Base-by-base conservation (phyloP, 2,797 vertebrate genomes). In the Neopelma chrysocephalum region DNA sequence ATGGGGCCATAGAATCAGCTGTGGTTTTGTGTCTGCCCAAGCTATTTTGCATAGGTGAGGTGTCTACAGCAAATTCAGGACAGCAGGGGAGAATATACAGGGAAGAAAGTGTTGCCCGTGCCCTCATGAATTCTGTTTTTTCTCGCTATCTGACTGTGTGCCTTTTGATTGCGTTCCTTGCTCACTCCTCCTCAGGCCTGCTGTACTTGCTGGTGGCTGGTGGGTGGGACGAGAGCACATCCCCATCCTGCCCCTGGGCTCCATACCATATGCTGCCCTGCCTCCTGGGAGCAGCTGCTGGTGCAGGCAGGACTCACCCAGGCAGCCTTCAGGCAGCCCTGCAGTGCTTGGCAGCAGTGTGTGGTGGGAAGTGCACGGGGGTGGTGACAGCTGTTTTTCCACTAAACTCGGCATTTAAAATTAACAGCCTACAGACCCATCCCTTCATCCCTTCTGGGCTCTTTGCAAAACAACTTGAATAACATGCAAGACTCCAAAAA, bases 221-320 rank as follows among this genome's bases (percentile, higher is more conserved):
- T 47, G 51, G 18, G 9, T 65, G 26, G 29, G 22, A 38, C 0
- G 0, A 38, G n/a, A 66, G 18, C 14, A 1, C 2, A 9, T 32
- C 19, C 20, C 18, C 42, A 48, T 32, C 22, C 15, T 57, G 43
- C 17, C 32, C 4, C 1, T 2, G 36, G 47, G 31, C 31, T 72
- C 57, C 0, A 0, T 8, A 20, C 26, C 0, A 0, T 4, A 1
- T 1, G 2, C 61, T 71, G n/a, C 42, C 17, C 47, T 53, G 0
- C 22, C 0, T 3, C 25, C 32, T 17, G 2, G 6, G 27, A 51
- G 70, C 19, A 60, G 13, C 20, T 16, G 10, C 25, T 54, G 5
- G 7, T 21, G 18, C 53, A 75, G 48, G 34, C 15, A 4, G 31
- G 17, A 29, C 11, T 66, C 48, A 17, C 12, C 12, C 27, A 14